Conservation (phyloP, 2,113 vertebrate genomes). For the Rhabdomys dilectus region DNA sequence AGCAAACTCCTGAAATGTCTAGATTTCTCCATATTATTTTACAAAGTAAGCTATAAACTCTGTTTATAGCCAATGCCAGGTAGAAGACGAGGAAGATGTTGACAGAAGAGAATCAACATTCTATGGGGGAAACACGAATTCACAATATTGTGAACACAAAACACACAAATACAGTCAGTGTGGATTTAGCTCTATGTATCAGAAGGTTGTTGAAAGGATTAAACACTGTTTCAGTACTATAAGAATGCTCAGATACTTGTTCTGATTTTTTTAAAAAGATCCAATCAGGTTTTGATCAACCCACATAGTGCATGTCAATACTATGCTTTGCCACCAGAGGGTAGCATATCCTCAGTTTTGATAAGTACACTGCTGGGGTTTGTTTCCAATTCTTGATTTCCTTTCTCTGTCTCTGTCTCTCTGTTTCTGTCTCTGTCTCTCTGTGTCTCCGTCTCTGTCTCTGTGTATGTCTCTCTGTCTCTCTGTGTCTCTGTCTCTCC, state of each 20-base stretch:
- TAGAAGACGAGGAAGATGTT: not conserved
- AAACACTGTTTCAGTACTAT: not conserved
- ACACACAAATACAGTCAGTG: not conserved
- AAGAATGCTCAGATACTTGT: not conserved
- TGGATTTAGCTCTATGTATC: not conserved
- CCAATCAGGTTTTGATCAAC: not conserved
- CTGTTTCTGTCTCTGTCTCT: not conserved
- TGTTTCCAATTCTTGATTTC: not conserved
- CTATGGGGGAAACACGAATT: not conserved
- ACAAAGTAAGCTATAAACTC: not conserved
- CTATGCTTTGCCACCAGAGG: slow-evolving; percentile 80
- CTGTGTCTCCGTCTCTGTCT: not conserved
- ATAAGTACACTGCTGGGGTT: not conserved
- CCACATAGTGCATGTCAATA: not conserved
- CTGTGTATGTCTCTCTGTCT: not conserved
- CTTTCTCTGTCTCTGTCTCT: not conserved
- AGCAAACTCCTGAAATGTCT: not conserved
- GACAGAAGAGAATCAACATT: not conserved
- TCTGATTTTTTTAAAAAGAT: not conserved
- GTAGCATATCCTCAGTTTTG: slow-evolving; percentile 81
- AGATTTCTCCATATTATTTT: not conserved
- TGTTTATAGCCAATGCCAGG: not conserved
- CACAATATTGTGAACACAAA: not conserved
- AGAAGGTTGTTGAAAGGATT: not conserved
- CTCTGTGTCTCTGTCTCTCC: too few relatives aligned